Evolutionary conservation across 1,140 invertebrate species (phyloP), one percentile per base, ranked within the genome.

Genomic region (Bombyx mandarina): DNA sequence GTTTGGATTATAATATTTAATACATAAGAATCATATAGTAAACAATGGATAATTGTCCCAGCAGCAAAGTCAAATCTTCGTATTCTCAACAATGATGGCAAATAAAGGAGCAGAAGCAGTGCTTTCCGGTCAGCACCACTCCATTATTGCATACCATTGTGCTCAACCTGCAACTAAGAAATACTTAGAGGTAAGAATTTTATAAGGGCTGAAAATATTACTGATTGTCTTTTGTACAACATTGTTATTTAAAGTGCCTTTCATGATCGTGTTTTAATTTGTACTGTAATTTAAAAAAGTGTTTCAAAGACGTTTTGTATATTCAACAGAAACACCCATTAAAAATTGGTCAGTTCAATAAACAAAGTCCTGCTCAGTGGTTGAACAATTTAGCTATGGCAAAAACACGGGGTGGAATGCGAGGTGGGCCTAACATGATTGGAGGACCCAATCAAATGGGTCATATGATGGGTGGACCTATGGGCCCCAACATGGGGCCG

Each of bases 11-110:
- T 35, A 35, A 35, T 35, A 1, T 2, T 35, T 35, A 35, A 35
- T 35, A 35, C 26, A 35, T 35, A 35, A 35, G 26, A 35, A 35
- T 5, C 26, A 35, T 35, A 35, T 35, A 35, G 26, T 35, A 35
- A 35, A 18, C 7, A 47, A 10, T 47, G 7, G 46, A 5, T n/a
- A 69, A 52, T 77, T 70, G 61, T 69, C 67, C 94, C 97, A 98
- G 88, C 97, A 98, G 80, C 97, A 98, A 86, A 98, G 95, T 89
- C 97, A 99, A 86, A 97, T 99, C 75, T 99, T 98, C 91, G 97
- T 99, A 55, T 99, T 99, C 89, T 97, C 96, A 8, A 99, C 98
- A 1, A 88, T 92, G 64, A 82, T 98, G 77, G 98, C 97, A 0
- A 99, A 99, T 86, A 94, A 97, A 75, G 97, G 96, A 9, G 97